A percentile compares a stretch with the other conserved stretches of the same genome.
Conservation (phyloP, 2,797 vertebrate species). For the Miopithecus talapoin region DNA sequence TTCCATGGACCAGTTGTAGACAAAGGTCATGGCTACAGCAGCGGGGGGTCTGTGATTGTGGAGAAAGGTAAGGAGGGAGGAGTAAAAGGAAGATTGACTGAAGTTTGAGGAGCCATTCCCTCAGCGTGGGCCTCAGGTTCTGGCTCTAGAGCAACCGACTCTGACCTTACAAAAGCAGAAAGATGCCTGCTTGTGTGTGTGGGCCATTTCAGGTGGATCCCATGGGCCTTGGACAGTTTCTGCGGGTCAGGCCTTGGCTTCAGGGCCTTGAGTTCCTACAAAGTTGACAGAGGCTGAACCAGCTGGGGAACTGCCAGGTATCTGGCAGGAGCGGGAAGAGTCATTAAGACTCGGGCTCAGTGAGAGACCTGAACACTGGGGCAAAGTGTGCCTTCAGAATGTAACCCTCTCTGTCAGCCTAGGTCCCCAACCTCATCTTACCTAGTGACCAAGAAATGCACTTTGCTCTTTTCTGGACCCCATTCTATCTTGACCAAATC, state of each 20-base stretch:
- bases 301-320: background rate
- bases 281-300: background rate
- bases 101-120: conserved; percentile 34
- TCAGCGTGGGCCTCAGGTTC: background rate
- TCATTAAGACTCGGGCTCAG: background rate
- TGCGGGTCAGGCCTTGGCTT: background rate
- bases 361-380: background rate
- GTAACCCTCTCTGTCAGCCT: background rate
- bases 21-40: background rate
- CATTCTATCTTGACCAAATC: background rate
- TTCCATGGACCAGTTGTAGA: background rate
- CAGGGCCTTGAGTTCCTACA: background rate
- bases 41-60: background rate
- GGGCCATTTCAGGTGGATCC: background rate
- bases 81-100: conserved; percentile 4
- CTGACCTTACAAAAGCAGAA: background rate
- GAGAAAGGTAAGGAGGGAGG: background rate
- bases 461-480: conserved; percentile 1
- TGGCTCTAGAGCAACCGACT: background rate
- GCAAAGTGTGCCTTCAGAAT: background rate
- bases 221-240: background rate
- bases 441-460: conserved; percentile 12
- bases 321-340: background rate
- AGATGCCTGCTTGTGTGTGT: background rate
- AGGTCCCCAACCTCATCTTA: background rate